Percentiles rank a stretch among this genome's conserved stretches.
Evolutionary conservation across 2,113 vertebrate species (phyloP).

Genomic region (Halcyon senegalensis): DNA sequence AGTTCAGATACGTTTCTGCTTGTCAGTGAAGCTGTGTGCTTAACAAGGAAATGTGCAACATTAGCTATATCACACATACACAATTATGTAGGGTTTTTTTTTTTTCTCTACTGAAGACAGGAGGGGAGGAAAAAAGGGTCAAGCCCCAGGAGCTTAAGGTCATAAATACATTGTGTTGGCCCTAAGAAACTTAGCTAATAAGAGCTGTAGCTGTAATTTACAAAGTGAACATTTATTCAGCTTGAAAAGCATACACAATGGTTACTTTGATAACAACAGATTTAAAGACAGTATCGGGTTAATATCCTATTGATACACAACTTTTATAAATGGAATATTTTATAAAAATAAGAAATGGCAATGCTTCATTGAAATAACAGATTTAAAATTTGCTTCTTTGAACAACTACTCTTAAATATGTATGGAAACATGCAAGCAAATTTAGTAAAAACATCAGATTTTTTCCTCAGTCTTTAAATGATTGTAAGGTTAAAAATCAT

Average conservation of each 20-base stretch:
- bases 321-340: neutral
- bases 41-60: neutral
- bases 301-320: neutral
- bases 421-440: neutral
- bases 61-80: neutral
- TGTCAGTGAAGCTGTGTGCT: neutral
- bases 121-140: neutral
- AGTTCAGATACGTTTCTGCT: constrained; percentile 9
- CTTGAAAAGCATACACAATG: neutral
- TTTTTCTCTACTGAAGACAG: neutral
- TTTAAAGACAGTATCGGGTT: neutral
- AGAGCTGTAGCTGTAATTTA: constrained; percentile 28
- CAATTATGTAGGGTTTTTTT: neutral
- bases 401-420: neutral
- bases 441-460: neutral
- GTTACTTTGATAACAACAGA: neutral
- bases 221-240: neutral
- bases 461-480: neutral
- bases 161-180: neutral
- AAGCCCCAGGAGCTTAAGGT: constrained; percentile 48
- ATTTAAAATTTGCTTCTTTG: neutral
- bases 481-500: neutral
- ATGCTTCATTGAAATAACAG: constrained; percentile 60
- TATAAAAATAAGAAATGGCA: neutral
- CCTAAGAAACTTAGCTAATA: neutral